Conservation (phyloP, 30 jellyfish, hydroid and myxozoan species). For the Hydractinia symbiolongicarpus region DNA sequence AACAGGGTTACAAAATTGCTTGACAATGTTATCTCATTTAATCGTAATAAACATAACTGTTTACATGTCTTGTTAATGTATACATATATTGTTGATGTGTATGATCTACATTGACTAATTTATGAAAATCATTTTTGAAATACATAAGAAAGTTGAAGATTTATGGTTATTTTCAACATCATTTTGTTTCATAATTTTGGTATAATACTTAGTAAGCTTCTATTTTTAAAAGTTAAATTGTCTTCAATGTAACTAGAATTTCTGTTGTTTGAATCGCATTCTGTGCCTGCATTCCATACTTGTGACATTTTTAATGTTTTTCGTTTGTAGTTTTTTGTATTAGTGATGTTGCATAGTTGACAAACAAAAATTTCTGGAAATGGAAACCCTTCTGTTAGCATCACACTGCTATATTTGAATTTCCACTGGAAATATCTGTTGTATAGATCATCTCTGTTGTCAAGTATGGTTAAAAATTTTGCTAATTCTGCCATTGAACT, state of each 20-base stretch:
- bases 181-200: no score
- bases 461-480: slow-evolving; percentile 31
- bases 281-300: background rate
- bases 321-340: slow-evolving; percentile 20
- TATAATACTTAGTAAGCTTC: no score
- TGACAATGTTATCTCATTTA: no score
- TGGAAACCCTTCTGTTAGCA: slow-evolving; percentile 32
- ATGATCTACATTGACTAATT: no score
- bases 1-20: no score
- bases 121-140: no score
- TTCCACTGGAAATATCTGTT: slow-evolving; percentile 69
- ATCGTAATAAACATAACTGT: no score
- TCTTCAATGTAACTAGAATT: background rate
- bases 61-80: no score
- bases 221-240: no score
- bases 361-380: slow-evolving; percentile 32
- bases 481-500: slow-evolving; percentile 41
- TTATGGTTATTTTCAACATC: no score
- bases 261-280: background rate
- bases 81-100: no score
- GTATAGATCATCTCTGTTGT: slow-evolving; percentile 54
- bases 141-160: no score
- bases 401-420: slow-evolving; percentile 30
- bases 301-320: slow-evolving; percentile 1
- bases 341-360: slow-evolving; percentile 47